Base-by-base conservation (phyloP, 1,140 invertebrate genomes). In the Holcopasites calliopsidis region DNA sequence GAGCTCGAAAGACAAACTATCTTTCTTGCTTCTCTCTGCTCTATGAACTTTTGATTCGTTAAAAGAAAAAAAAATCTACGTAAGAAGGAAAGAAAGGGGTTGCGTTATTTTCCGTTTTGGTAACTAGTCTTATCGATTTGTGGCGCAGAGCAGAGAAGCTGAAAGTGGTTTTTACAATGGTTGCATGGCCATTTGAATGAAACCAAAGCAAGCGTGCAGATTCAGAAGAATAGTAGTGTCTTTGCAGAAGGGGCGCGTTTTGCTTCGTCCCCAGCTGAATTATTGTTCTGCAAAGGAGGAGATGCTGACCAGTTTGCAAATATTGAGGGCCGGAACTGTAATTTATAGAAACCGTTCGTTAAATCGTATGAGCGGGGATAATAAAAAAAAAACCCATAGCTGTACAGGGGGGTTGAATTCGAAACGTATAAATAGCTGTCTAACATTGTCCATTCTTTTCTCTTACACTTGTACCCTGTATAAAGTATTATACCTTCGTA, bases 301-400 rank as follows among this genome's bases (percentile, higher is more conserved):
- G 38, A n/a, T 7, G 23, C 33, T 18, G 69, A 64, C 60, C 60
- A 64, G 70, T 73, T 73, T 73, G 47, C 58, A 55, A 33, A 73
- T 52, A 55, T 54, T 11, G 49, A 73, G 60, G 70, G 60, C 33
- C 42, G 40, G 18, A 42, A 50, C 13, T 35, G 47, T 54, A 72
- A 54, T 72, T 72, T 64, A 52, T 33, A n/a, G 50, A 26, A 13
- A 60, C 23, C 55, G 55, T 71, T 60, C 31, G 33, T 33, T 54
- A 26, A 26, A 54, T 64, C 10, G 18, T 44, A 42, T 26, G 18
- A 50, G 38, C 54, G 55, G 44, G n/a, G 13, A 23, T 11, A 38
- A n/a, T 28, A 49, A 71, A 60, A 60, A 21, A 35, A 71, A 71
- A 71, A 49, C n/a, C n/a, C n/a, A 0, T 11, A 18, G 31, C 42